Evolutionary conservation across 2,888 invertebrate genomes (phyloP).

Genomic region (Elegia similella): DNA sequence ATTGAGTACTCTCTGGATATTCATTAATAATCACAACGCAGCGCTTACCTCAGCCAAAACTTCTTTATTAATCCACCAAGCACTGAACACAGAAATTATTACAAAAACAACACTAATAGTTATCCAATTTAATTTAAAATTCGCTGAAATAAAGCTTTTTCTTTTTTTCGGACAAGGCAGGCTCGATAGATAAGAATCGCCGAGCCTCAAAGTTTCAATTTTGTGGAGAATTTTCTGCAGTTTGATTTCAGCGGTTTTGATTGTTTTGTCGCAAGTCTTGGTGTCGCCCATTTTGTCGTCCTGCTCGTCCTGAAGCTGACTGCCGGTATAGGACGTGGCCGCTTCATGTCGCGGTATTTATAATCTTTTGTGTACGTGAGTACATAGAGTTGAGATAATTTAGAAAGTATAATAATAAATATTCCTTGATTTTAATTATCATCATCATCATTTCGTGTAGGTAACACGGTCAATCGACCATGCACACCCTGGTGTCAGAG

Average conservation of each 20-base stretch:
- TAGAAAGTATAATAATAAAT: neutral
- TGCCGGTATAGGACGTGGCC: neutral
- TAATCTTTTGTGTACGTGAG: neutral
- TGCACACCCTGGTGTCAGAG: too few relatives aligned
- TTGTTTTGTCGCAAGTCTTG: constrained; percentile 58
- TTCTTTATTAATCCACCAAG: constrained; percentile 41
- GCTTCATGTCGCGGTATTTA: neutral
- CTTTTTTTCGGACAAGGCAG: constrained; percentile 36
- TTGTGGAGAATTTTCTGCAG: constrained; percentile 58
- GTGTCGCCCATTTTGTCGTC: constrained; percentile 43
- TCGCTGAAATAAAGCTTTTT: neutral
- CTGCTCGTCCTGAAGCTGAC: neutral
- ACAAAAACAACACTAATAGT: constrained; percentile 20
- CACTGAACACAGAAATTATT: constrained; percentile 28
- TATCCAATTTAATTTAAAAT: neutral
- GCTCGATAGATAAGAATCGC: constrained; percentile 43
- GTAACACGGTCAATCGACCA: too few relatives aligned
- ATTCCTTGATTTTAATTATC: too few relatives aligned
- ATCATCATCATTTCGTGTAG: too few relatives aligned
- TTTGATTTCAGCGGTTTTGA: constrained; percentile 62
- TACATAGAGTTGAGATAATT: neutral
- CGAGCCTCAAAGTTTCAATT: constrained; percentile 55
- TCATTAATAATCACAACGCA: neutral
- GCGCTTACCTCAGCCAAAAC: constrained; percentile 41
- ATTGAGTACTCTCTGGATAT: too few relatives aligned